Conservation (phyloP, 2,797 vertebrate genomes). For the Nyctibius grandis region DNA sequence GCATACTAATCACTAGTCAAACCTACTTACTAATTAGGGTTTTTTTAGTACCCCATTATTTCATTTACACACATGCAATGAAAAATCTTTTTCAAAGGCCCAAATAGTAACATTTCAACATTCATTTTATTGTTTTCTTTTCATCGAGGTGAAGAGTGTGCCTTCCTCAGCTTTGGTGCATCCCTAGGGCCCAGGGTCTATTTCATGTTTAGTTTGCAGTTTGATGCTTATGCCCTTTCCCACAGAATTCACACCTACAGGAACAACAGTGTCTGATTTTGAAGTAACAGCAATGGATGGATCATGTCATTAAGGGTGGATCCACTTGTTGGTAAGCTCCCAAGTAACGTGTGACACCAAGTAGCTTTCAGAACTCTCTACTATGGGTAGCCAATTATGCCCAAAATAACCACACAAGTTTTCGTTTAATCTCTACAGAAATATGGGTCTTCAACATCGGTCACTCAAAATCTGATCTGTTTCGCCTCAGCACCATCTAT, state of each 20-base stretch:
- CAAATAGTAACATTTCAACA: not conserved
- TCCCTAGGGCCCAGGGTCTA: not conserved
- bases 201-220: not conserved
- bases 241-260: not conserved
- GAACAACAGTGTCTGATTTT: not conserved
- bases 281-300: not conserved
- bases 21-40: not conserved
- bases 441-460: rapidly evolving
- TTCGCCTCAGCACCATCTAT: not conserved
- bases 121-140: not conserved
- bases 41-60: not conserved
- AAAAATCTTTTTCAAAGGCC: not conserved
- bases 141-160: rapidly evolving
- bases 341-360: not conserved
- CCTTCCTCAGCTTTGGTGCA: not conserved
- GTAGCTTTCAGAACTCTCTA: not conserved
- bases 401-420: not conserved
- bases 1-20: not conserved
- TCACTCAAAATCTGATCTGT: not conserved
- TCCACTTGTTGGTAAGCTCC: not conserved
- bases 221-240: not conserved
- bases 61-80: not conserved
- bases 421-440: not conserved
- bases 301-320: not conserved
- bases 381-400: not conserved